Evolutionary conservation across 2,797 vertebrate species (phyloP).

Genomic region (Danionella dracula): DNA sequence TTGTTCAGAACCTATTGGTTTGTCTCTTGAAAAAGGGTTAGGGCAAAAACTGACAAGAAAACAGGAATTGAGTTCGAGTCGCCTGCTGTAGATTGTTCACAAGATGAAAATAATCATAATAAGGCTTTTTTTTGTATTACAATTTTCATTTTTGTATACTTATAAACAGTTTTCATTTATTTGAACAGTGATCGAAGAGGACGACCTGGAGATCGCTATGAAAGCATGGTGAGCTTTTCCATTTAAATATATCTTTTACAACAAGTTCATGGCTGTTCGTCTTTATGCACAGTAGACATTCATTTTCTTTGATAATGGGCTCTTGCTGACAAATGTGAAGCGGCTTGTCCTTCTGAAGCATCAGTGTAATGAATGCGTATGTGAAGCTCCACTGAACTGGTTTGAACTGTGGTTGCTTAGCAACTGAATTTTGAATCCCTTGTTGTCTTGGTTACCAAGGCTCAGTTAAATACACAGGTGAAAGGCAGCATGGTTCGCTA

Average conservation of each 20-base stretch:
- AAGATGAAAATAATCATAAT: too few species aligned
- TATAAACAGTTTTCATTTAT: neutral
- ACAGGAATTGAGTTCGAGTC: too few species aligned
- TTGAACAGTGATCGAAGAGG: conserved; percentile 80
- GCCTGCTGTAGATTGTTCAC: too few species aligned
- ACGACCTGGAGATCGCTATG: conserved; percentile 86
- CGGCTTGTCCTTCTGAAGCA: conserved; percentile 42
- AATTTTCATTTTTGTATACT: too few species aligned
- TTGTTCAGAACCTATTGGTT: too few species aligned
- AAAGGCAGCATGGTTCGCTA: conserved; percentile 61
- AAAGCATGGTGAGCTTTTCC: conserved; percentile 83
- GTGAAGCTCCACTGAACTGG: conserved; percentile 55
- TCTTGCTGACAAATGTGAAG: conserved; percentile 6
- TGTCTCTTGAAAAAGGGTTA: too few species aligned
- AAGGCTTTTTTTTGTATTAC: too few species aligned
- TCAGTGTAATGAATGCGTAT: conserved; percentile 48
- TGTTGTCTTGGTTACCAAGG: conserved; percentile 73
- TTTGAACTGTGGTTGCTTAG: conserved; percentile 71
- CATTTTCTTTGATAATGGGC: neutral
- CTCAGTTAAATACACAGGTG: conserved; percentile 65
- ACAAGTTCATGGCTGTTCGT: neutral
- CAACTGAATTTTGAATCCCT: conserved; percentile 61
- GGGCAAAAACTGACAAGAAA: too few species aligned
- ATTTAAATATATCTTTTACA: neutral
- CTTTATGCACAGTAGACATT: neutral